Evolutionary conservation across 2,113 vertebrate species (phyloP).

Genomic region (Harpagus bidentatus): DNA sequence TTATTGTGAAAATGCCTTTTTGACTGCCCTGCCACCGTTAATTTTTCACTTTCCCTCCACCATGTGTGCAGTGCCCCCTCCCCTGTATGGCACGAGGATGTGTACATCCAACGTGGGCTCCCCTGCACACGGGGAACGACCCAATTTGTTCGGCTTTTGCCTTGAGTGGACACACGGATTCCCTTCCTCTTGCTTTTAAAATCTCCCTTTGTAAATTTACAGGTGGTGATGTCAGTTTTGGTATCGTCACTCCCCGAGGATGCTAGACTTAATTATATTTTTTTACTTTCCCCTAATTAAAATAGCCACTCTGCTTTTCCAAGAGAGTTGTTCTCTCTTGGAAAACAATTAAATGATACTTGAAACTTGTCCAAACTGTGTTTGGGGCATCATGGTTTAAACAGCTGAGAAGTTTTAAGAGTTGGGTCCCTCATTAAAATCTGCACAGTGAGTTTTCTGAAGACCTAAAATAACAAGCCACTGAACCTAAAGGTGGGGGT

Average conservation of each 20-base stretch:
- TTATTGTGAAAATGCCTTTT: background rate
- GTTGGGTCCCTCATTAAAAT: background rate
- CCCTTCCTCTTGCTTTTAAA: background rate
- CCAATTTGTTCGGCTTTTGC: background rate
- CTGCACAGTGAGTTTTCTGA: background rate
- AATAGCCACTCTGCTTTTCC: background rate
- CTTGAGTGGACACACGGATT: fast-evolving
- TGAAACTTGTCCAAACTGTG: background rate
- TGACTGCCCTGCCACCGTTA: fast-evolving
- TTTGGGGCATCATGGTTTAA: background rate
- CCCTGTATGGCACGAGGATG: fast-evolving
- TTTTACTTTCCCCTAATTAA: background rate
- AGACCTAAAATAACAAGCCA: background rate
- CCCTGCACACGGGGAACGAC: fast-evolving
- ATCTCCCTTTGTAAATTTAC: background rate
- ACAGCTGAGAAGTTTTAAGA: background rate
- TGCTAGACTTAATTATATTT: background rate
- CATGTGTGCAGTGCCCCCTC: fast-evolving
- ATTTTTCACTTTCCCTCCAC: background rate
- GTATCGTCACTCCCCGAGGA: background rate
- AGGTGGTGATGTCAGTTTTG: background rate
- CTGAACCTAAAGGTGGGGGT: background rate
- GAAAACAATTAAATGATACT: background rate
- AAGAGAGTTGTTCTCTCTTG: background rate
- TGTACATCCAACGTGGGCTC: fast-evolving